Percentiles rank a stretch among this genome's conserved stretches.
Conservation (phyloP, 2,113 vertebrate genomes). For the Trematocara marginatum region DNA sequence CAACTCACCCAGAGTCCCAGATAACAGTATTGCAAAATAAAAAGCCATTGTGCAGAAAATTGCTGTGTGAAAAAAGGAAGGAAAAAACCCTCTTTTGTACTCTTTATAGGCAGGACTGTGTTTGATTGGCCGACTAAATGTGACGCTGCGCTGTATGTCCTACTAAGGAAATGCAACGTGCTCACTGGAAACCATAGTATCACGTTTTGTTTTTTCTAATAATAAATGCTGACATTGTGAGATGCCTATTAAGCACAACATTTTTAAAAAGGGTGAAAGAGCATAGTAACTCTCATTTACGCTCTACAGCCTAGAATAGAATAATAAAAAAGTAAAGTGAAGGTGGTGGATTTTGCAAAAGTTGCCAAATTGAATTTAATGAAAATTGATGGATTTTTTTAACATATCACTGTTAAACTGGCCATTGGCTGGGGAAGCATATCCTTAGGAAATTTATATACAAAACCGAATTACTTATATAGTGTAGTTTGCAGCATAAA, state of each 20-base stretch:
- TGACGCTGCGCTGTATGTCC: not conserved
- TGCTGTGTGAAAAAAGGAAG: not conserved
- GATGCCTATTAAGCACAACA: not conserved
- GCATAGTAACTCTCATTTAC: fast-evolving
- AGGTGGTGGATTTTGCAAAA: not conserved
- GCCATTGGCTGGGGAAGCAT: not conserved
- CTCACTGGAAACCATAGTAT: not conserved
- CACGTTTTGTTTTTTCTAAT: not conserved
- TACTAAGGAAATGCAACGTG: not conserved
- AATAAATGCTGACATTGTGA: not conserved
- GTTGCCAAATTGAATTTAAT: not conserved
- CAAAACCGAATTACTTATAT: fast-evolving
- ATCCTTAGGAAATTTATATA: not conserved
- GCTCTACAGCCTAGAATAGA: not conserved
- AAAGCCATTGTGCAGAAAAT: not conserved
- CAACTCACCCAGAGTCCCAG: not conserved
- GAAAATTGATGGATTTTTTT: not conserved
- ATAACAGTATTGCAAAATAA: not conserved
- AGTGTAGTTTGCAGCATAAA: not conserved
- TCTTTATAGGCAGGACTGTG: not conserved
- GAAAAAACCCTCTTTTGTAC: not conserved
- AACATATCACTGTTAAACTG: fast-evolving
- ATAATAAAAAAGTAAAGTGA: not conserved
- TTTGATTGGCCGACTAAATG: not conserved
- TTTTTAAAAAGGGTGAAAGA: not conserved